These are phyloP conservation scores for Drosophila neocordata DNA, from an alignment of 1,140 invertebrate species.

Conservation along the genomic window DNA sequence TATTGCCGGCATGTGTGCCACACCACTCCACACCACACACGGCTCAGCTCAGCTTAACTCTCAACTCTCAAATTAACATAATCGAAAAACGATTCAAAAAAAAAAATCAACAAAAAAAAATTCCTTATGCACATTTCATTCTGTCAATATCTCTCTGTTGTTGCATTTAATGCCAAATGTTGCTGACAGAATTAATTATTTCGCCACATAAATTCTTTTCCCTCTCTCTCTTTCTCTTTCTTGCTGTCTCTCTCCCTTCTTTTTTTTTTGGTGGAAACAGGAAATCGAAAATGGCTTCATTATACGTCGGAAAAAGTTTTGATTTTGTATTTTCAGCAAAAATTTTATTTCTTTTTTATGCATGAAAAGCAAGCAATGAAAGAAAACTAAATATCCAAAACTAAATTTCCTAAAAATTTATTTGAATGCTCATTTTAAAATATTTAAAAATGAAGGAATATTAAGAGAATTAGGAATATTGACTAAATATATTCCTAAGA, in stretches of 20 bases:
- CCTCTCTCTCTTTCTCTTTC: background rate
- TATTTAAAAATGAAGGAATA: no score
- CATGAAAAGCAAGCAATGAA: no score
- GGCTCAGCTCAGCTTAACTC: slow-evolving; percentile 10
- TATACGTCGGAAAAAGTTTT: background rate
- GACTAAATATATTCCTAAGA: no score
- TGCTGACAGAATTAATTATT: slow-evolving; percentile 78
- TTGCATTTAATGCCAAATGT: slow-evolving; percentile 49
- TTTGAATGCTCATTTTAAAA: no score
- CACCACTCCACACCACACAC: slow-evolving; percentile 36
- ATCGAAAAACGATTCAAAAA: slow-evolving; percentile 70
- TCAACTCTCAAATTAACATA: slow-evolving; percentile 68
- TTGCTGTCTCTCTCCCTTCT: slow-evolving; percentile 9
- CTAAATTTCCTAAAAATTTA: no score
- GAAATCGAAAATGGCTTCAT: slow-evolving; percentile 43
- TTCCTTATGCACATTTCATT: slow-evolving; percentile 48
- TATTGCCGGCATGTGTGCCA: slow-evolving; percentile 78
- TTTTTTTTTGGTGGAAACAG: slow-evolving; percentile 24
- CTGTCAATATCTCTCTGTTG: slow-evolving; percentile 58
- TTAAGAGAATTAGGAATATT: no score
- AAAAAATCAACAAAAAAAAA: background rate
- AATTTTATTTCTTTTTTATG: background rate
- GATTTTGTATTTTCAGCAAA: background rate
- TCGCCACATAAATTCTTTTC: slow-evolving; percentile 71
- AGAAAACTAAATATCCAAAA: no score